Conservation (phyloP, 2,888 invertebrate species). For the Rotaria sp. region DNA sequence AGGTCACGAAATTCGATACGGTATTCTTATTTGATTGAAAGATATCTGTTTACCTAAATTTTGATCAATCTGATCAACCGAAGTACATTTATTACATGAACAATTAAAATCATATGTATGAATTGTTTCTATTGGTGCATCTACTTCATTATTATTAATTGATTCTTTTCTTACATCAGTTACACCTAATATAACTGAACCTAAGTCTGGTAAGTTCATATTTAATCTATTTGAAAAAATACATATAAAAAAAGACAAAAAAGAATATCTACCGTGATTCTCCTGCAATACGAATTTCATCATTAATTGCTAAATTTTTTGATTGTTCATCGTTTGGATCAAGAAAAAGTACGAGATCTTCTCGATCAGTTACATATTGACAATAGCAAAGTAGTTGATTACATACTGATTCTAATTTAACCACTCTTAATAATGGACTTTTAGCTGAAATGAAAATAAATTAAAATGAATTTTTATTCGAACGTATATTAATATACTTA, state of each 20-base stretch:
- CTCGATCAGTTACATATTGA: background rate
- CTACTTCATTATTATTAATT: background rate
- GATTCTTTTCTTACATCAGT: background rate
- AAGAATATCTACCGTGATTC: background rate
- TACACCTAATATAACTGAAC: background rate
- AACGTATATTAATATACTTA: background rate
- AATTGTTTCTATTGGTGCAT: background rate
- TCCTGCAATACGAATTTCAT: background rate
- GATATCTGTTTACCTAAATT: background rate
- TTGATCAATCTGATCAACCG: background rate
- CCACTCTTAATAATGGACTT: background rate
- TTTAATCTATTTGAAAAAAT: background rate
- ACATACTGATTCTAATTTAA: background rate
- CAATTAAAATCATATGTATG: background rate
- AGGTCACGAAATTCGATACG: too few species aligned
- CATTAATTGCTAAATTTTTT: background rate
- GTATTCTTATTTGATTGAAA: too few species aligned
- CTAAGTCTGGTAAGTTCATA: background rate
- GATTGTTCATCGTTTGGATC: background rate
- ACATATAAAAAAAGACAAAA: background rate
- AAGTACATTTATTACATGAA: background rate
- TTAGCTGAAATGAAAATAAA: background rate
- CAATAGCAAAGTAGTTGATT: background rate
- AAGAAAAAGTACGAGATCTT: background rate
- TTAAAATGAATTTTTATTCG: too few species aligned